A percentile compares a stretch with the other conserved stretches of the same genome.
Evolutionary conservation across 2,888 invertebrate species (phyloP).

Genomic region (Rhingia campestris): DNA sequence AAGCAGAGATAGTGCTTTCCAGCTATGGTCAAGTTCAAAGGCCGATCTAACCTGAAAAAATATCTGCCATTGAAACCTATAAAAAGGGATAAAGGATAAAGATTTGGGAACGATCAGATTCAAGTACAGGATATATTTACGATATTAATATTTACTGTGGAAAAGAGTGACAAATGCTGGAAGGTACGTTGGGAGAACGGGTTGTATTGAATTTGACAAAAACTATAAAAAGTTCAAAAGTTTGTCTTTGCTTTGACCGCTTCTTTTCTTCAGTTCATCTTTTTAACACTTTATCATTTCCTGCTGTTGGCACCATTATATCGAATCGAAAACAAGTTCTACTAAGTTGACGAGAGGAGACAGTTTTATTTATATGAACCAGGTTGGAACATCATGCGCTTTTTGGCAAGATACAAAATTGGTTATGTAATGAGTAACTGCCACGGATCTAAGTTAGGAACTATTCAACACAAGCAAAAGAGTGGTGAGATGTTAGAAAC

Average conservation of each 20-base stretch:
- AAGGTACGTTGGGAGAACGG: conserved; percentile 37
- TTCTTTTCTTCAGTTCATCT: conserved; percentile 31
- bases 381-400: conserved; percentile 34
- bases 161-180: conserved; percentile 32
- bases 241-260: conserved; percentile 36
- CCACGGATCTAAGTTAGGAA: conserved; percentile 21
- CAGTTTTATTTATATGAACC: conserved; percentile 21
- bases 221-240: conserved; percentile 36
- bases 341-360: conserved; percentile 23
- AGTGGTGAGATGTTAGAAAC: conserved; percentile 9
- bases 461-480: conserved; percentile 20
- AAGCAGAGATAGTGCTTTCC: conserved; percentile 27
- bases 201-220: conserved; percentile 44
- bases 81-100: conserved; percentile 40
- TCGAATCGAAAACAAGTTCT: conserved; percentile 24
- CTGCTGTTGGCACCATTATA: conserved; percentile 35
- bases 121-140: conserved; percentile 34
- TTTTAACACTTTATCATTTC: conserved; percentile 22
- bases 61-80: conserved; percentile 30
- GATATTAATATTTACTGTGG: conserved; percentile 57
- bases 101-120: conserved; percentile 42
- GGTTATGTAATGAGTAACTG: conserved; percentile 29
- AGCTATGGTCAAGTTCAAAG: conserved; percentile 24
- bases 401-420: conserved; percentile 32
- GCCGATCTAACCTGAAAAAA: conserved; percentile 18